Conservation (phyloP, 2,113 vertebrate species). For the Apus apus region DNA sequence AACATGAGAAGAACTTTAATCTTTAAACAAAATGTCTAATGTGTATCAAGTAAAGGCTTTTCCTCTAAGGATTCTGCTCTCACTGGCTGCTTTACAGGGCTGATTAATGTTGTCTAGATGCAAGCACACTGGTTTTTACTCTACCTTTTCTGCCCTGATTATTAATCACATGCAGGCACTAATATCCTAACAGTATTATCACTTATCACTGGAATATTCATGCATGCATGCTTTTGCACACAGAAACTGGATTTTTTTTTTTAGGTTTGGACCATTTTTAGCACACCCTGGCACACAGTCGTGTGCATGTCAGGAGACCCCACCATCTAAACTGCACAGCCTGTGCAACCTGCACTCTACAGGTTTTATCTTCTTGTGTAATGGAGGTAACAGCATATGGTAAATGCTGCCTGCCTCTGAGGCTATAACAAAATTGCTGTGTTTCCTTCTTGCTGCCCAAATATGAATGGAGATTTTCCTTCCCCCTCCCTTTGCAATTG, state of each 20-base stretch:
- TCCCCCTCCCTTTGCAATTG: not conserved
- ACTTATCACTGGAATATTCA: not conserved
- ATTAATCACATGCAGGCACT: not conserved
- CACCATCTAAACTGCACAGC: not conserved
- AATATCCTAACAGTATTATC: not conserved
- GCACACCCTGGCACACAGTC: not conserved
- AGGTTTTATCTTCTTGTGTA: not conserved
- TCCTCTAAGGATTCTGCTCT: conserved; percentile 16
- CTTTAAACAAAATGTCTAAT: conserved; percentile 41
- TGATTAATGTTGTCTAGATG: conserved; percentile 30
- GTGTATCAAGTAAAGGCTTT: not conserved
- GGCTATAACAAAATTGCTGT: not conserved
- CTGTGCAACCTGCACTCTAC: not conserved
- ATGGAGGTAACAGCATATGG: not conserved
- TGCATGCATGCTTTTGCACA: not conserved
- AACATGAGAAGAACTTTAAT: conserved; percentile 36
- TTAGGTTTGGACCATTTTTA: not conserved
- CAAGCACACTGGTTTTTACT: not conserved
- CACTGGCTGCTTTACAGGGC: conserved; percentile 12
- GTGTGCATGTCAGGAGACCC: not conserved
- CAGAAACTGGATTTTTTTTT: not conserved
- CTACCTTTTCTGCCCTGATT: conserved; percentile 9
- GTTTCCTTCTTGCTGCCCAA: conserved; percentile 16
- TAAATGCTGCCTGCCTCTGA: conserved; percentile 11
- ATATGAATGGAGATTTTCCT: not conserved